Conservation (phyloP, 2,797 vertebrate genomes). For the Anguilla marmorata region DNA sequence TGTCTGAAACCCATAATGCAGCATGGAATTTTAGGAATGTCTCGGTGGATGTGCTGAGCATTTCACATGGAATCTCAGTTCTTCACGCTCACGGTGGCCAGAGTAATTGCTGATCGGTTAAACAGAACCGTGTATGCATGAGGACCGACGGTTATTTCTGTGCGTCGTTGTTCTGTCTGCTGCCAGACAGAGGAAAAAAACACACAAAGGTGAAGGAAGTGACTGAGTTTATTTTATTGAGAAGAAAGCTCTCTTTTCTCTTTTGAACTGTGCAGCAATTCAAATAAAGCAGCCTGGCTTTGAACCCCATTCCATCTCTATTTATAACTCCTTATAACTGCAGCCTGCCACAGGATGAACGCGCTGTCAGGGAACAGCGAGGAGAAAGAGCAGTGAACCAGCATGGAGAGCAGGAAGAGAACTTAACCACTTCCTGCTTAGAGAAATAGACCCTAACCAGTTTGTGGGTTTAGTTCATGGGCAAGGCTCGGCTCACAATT, state of each 20-base stretch:
- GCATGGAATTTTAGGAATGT: conserved; percentile 17
- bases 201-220: conserved; percentile 31
- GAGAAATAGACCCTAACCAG: background rate
- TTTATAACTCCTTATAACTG: conserved; percentile 73
- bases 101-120: background rate
- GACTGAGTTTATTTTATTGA: conserved; percentile 30
- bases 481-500: background rate
- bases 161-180: conserved; percentile 28
- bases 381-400: conserved; percentile 40
- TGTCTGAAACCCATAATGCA: background rate
- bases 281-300: conserved; percentile 65
- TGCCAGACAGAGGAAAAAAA: conserved; percentile 18
- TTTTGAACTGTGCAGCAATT: conserved; percentile 36
- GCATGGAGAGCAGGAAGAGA: background rate
- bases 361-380: conserved; percentile 61
- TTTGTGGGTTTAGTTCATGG: background rate
- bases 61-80: background rate
- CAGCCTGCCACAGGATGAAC: conserved; percentile 61
- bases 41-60: background rate
- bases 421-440: conserved; percentile 29
- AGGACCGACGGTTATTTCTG: background rate
- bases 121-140: conserved; percentile 2
- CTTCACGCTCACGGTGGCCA: conserved; percentile 17
- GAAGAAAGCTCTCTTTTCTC: conserved; percentile 29
- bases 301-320: conserved; percentile 64